Evolutionary conservation across 2,113 vertebrate species (phyloP), one percentile per base, ranked within the genome.

Genomic region (Todiramphus saurophagus): DNA sequence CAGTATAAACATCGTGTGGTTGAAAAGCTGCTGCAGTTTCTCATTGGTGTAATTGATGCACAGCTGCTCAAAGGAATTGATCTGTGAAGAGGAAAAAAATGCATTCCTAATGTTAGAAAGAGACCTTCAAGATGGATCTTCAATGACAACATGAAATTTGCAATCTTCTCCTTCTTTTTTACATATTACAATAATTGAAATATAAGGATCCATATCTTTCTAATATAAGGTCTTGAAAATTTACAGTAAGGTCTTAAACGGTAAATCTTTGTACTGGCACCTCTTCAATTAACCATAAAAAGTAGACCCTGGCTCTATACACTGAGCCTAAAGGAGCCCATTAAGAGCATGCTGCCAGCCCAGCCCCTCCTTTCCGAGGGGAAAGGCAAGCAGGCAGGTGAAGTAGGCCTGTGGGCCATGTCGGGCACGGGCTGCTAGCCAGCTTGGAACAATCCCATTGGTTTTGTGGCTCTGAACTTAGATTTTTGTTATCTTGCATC

Each of bases 41-140:
- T 99, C 99, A 13, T 99, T 99, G 89, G 99, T 99, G 97, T 99
- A 99, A 97, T 99, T 99, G 97, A 99, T 99, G 95, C 99, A 99
- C 43, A 99, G 98, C 97, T 99, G 99, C 97, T 99, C 99, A 43
- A 99, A 99, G 4, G 99, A 99, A 97, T 99, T 99, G 96, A 99
- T 98, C 99, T 99, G 97, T 6, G 51, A 83, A 31, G 13, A 10
- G 5, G 60, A 76, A 70, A 78, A 46, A 51, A 23, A 33, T 48
- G 27, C 66, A 81, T 77, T 46, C 1, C 0, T 64, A 23, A 18
- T 2, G 0, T 79, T 43, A 83, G 48, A 75, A 67, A 85, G 63
- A 58, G 20, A 73, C 33, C 15, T 86, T 73, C 44, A 56, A 64
- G 58, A 62, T 3, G 8, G 13, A 87, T 30, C 41, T 75, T 64